These are phyloP conservation scores for Platygyra sinensis DNA, from an alignment of 64 coral and sea anemone species.

Conservation along the genomic window DNA sequence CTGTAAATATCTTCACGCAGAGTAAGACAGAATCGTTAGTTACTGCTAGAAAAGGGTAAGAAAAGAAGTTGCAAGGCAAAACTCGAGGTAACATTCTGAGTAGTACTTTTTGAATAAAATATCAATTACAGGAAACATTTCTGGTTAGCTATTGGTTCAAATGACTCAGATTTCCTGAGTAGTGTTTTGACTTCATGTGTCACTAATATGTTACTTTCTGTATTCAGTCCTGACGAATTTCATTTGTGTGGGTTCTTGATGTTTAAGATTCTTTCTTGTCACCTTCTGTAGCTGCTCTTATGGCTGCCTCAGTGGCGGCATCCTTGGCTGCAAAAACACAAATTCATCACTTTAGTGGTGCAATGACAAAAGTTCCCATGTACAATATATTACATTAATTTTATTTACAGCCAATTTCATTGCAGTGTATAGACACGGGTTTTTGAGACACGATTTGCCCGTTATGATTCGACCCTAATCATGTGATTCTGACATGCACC, in stretches of 20 bases:
- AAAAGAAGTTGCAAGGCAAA: neutral
- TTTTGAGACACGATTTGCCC: no score
- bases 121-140: neutral
- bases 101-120: neutral
- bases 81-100: neutral
- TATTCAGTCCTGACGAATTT: neutral
- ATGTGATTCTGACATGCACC: no score
- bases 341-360: neutral
- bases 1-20: no score
- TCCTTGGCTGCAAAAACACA: constrained; percentile 66
- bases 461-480: no score
- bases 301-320: constrained; percentile 85
- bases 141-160: neutral
- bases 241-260: neutral
- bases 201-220: no score
- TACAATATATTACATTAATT: no score
- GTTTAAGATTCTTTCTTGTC: constrained; percentile 70
- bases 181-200: neutral
- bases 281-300: constrained; percentile 82
- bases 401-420: no score
- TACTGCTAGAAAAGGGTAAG: neutral
- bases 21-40: neutral
- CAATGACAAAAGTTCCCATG: no score
- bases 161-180: neutral
- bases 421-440: no score